Evolutionary conservation across 1,140 invertebrate species (phyloP), one percentile per base, ranked within the genome.

Genomic region (Euwallacea similis): DNA sequence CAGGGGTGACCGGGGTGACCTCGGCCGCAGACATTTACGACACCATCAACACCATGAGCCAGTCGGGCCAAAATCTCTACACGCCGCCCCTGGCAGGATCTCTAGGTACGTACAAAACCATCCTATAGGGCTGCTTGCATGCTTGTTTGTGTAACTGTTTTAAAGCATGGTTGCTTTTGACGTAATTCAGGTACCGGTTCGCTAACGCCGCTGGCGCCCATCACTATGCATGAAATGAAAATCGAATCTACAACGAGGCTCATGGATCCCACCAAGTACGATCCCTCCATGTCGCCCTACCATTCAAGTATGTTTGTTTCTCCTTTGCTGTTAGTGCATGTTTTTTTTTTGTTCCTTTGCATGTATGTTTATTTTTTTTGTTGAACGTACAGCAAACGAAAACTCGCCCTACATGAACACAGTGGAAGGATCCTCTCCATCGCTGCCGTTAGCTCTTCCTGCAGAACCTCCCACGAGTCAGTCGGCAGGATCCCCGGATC

Each of bases 211-310:
- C 84, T 92, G 80, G 88, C 90, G 65, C 90, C 90, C 77, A 88
- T 91, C 82, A 90, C 86, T 81, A 90, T 91, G 89, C 90, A 91
- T 84, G 90, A 92, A 79, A 87, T 91, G 84, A 91, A 90, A 85
- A 84, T 89, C 75, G 86, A 86, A 76, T 79, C 79, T 69, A 71
- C 77, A 56, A 66, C 53, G 65, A 76, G 77, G 70, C 75, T 89
- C 75, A 87, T 89, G 76, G 86, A 87, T 77, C 69, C 67, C 2
- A 62, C 58, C 47, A 69, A 69, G 62, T 69, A 69, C 41, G 69
- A 71, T 60, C 83, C 87, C 77, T 84, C 86, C 75, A 84, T 88
- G 79, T 86, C 87, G 76, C 88, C 89, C 73, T 90, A 89, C 80
- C 88, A 89, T 79, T 87, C 88, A 84, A 86, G 87, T 85, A 82